Base-by-base conservation (phyloP, 1,140 invertebrate species). In the Brachionus rubens region DNA sequence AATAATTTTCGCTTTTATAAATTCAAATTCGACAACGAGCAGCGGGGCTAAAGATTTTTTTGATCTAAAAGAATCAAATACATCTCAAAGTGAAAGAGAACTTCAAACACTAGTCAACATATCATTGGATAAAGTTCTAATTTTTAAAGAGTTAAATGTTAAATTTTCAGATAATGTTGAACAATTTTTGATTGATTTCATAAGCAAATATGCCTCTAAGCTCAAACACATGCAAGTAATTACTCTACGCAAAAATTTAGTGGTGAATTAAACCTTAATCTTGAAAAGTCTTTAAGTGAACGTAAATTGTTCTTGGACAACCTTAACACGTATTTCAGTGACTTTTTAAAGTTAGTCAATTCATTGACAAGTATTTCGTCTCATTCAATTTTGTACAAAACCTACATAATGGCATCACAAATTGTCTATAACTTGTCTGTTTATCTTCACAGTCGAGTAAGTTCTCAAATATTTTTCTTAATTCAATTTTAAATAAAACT, bases 311-410 rank as follows among this genome's bases (percentile, higher is more conserved):
- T 14, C 50, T 2, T 72, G 3, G 68, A 72, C 24, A 40, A 50
- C n/a, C 30, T 72, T n/a, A 72, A 30, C 14, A 26, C 33, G 19
- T 50, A 19, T 50, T 72, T 72, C 21, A n/a, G 14, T 14, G 68
- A 72, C 21, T 72, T 72, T 40, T 50, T 54, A 48, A 72, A 72
- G 41, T 26, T 54, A n/a, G 50, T 50, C 26, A 21, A 54, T 26
- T 72, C 68, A 47, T 6, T 72, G 19, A 30, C 43, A 3, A 50
- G 9, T 14, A 54, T 72, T 50, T 26, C 14, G 16, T 72, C 68
- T 19, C 68, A 72, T 54, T 50, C 43, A 40, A 12, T 72, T 4
- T 12, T 72, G n/a, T 72, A 72, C 46, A 72, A 72, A 50, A 48
- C 46, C 5, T 72, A 72, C 16, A 33, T 72, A 54, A 30, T 72